A percentile compares a stretch with the other conserved stretches of the same genome.
Evolutionary conservation across 1,140 invertebrate species (phyloP).

Genomic region (Drosophila watanabei): DNA sequence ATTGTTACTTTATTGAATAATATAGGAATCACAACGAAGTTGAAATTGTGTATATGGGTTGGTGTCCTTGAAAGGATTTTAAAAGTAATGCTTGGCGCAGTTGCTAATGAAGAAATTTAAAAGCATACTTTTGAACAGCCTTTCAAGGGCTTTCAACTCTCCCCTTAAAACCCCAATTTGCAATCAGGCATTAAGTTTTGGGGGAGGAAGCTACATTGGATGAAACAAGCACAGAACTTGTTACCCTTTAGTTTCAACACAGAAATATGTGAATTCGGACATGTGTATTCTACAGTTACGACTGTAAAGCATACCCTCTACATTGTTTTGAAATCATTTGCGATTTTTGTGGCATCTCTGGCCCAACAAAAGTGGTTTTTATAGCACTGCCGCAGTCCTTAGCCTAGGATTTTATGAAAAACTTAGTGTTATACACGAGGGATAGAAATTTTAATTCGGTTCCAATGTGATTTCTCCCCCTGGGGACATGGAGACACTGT

Average conservation of each 20-base stretch:
- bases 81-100: not conserved
- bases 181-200: slow-evolving; percentile 7
- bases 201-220: slow-evolving; percentile 17
- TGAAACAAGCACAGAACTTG: not conserved
- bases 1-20: slow-evolving; percentile 18
- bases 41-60: not conserved
- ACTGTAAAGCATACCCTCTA: too few species aligned
- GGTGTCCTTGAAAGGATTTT: not conserved
- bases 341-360: not conserved
- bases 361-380: slow-evolving; percentile 15
- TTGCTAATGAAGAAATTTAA: not conserved
- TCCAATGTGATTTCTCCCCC: slow-evolving; percentile 21
- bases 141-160: not conserved
- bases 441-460: not conserved
- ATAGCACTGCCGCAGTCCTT: slow-evolving; percentile 23
- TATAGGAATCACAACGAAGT: slow-evolving; percentile 24
- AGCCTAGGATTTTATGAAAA: slow-evolving; percentile 21
- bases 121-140: not conserved
- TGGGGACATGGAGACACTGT: not conserved
- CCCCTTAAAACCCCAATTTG: not conserved
- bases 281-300: too few species aligned
- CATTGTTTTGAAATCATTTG: not conserved
- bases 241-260: not conserved
- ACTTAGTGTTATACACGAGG: not conserved
- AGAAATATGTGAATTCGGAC: not conserved